Evolutionary conservation across 2,797 vertebrate genomes (phyloP).

Genomic region (Triplophysa bombifrons): DNA sequence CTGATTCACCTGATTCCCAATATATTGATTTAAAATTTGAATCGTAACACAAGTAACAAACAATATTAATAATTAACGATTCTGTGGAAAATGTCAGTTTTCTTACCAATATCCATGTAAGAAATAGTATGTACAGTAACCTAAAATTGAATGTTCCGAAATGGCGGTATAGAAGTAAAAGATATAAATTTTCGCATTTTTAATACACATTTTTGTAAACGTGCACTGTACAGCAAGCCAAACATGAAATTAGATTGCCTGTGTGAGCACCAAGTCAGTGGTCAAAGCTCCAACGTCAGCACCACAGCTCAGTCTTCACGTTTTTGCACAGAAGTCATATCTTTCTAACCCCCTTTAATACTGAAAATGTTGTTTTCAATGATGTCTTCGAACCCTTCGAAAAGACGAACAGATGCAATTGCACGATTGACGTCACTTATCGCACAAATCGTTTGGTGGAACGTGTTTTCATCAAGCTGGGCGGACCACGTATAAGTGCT

Average conservation of each 20-base stretch:
- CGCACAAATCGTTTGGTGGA: conserved; percentile 28
- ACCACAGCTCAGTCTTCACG: background rate
- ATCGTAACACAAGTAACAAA: too few relatives aligned
- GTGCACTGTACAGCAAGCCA: too few relatives aligned
- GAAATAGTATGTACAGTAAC: too few relatives aligned
- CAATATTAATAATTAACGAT: too few relatives aligned
- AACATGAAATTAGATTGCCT: background rate
- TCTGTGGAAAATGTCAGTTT: too few relatives aligned
- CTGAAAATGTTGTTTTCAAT: conserved; percentile 5
- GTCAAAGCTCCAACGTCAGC: background rate
- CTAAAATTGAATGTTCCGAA: too few relatives aligned
- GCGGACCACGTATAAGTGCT: conserved; percentile 17
- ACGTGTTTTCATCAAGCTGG: conserved; percentile 38
- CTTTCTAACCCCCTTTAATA: background rate
- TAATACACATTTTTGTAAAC: too few relatives aligned
- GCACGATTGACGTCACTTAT: conserved; percentile 39
- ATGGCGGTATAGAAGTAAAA: too few relatives aligned
- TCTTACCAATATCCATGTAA: too few relatives aligned
- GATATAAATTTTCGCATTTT: too few relatives aligned
- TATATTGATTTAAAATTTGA: too few relatives aligned
- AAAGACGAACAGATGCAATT: conserved; percentile 14
- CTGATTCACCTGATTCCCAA: too few relatives aligned
- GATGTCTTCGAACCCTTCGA: background rate
- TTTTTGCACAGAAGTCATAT: background rate
- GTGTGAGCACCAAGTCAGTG: background rate